Conservation (phyloP, 1,140 invertebrate genomes). For the Zaprionus gabonicus region DNA sequence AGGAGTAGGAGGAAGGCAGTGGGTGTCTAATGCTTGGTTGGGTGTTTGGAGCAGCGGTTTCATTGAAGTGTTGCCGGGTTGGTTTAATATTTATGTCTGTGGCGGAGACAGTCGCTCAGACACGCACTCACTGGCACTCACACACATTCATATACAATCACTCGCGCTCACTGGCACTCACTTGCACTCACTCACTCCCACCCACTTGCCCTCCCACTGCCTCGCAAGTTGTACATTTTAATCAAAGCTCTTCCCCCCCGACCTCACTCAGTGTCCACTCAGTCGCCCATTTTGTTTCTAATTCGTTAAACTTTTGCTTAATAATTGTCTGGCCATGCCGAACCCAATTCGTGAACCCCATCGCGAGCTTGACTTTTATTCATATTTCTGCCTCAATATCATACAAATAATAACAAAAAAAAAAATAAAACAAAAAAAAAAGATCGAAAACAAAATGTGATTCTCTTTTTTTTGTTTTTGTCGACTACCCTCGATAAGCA, state of each 20-base stretch:
- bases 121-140: background rate
- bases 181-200: slow-evolving; percentile 1
- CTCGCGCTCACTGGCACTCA: background rate
- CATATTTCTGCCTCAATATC: slow-evolving; percentile 52
- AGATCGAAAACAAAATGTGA: slow-evolving; percentile 35
- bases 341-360: slow-evolving; percentile 29
- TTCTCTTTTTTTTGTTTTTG: slow-evolving; percentile 43
- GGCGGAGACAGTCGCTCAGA: slow-evolving; percentile 14
- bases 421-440: slow-evolving; percentile 9
- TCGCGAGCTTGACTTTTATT: slow-evolving; percentile 70
- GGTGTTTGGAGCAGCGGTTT: slow-evolving; percentile 5
- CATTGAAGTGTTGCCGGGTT: slow-evolving; percentile 21
- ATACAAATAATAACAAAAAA: slow-evolving; percentile 46
- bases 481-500: slow-evolving; percentile 63
- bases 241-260: slow-evolving; percentile 46
- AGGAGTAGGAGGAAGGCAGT: background rate
- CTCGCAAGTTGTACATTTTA: slow-evolving; percentile 51
- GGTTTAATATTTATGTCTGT: slow-evolving; percentile 23
- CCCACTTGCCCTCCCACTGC: background rate
- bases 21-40: background rate
- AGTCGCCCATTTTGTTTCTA: slow-evolving; percentile 67
- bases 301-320: slow-evolving; percentile 83
- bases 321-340: slow-evolving; percentile 73
- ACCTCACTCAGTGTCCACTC: slow-evolving; percentile 22
- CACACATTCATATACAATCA: background rate